These are phyloP conservation scores for Wiebesia pumilae DNA, from an alignment of 1,140 invertebrate species.

Conservation along the genomic window DNA sequence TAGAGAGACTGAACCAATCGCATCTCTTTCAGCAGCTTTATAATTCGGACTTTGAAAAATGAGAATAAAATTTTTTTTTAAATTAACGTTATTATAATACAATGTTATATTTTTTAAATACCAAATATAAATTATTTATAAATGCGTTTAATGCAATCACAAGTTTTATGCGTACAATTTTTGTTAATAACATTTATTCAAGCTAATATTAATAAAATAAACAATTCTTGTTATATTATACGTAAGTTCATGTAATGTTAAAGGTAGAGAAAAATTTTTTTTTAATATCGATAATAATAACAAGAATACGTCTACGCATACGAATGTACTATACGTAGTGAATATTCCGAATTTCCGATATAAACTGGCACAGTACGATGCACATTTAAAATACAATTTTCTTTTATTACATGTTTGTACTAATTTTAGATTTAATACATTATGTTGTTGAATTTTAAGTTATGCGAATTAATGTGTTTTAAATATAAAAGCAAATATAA, in stretches of 20 bases:
- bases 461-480: neutral
- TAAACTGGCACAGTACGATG: neutral
- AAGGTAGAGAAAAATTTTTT: no score
- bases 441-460: neutral
- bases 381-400: neutral
- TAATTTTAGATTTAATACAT: neutral
- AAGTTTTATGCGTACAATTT: neutral
- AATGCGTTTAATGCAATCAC: neutral
- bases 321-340: no score
- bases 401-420: neutral
- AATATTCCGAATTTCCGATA: no score
- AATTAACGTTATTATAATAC: neutral
- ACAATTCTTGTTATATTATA: no score
- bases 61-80: neutral
- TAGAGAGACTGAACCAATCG: neutral
- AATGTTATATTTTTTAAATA: neutral
- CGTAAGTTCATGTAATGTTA: no score
- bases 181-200: no score
- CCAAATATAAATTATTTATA: neutral
- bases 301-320: no score
- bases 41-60: neutral
- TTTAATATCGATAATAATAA: no score
- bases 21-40: neutral
- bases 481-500: neutral
- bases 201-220: no score